phyloP scores from a whole-genome alignment of 2,113 vertebrate genomes.

The Spilogale gracilis region DNA sequence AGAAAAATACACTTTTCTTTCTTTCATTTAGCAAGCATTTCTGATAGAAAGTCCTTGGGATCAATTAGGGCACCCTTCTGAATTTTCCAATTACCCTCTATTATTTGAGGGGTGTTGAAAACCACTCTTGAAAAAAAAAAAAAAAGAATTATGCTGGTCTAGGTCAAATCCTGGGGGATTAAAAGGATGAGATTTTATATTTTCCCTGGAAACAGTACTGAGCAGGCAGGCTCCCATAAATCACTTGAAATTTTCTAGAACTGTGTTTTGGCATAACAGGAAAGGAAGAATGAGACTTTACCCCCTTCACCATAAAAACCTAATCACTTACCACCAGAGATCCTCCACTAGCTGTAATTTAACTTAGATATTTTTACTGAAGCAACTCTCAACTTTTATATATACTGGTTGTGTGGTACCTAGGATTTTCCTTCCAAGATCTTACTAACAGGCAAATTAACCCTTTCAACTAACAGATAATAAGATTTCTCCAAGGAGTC shows the following conservation, averaged over 20 bases:
- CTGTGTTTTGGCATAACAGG: background rate
- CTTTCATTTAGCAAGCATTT: slow-evolving; percentile 48
- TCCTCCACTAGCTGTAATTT: background rate
- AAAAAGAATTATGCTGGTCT: background rate
- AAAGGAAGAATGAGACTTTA: background rate
- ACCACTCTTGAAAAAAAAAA: background rate
- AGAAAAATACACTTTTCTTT: background rate
- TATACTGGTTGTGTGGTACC: background rate
- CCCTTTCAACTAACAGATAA: background rate
- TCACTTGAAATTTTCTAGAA: slow-evolving; percentile 29
- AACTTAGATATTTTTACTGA: background rate
- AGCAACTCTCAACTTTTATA: background rate
- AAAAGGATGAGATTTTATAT: background rate
- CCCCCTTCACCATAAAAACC: background rate
- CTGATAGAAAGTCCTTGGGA: background rate
- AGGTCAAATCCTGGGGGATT: background rate
- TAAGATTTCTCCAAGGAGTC: background rate
- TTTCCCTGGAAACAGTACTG: slow-evolving; percentile 31
- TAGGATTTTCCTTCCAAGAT: background rate
- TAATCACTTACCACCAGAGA: background rate
- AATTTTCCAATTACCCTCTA: background rate
- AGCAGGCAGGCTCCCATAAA: background rate
- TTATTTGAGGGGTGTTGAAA: background rate
- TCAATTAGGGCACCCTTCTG: background rate
- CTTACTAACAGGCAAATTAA: background rate